Percentiles rank a stretch among this genome's conserved stretches.
These are phyloP conservation scores for Apostichopus leukothele DNA, from an alignment of 53 echinoderm and acorn worm species.

Conservation along the genomic window DNA sequence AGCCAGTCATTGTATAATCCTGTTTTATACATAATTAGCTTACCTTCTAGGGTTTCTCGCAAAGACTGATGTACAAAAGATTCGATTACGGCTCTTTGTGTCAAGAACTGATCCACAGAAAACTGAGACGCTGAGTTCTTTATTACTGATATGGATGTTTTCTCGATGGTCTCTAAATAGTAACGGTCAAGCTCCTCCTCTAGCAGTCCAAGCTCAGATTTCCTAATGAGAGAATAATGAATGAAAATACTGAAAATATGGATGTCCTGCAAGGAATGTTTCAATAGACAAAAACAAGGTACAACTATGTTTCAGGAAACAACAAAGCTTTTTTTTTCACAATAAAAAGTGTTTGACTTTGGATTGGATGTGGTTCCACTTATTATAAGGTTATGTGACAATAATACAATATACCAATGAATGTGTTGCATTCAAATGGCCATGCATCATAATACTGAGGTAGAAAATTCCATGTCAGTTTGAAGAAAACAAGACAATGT, in stretches of 20 bases:
- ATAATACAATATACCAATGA: too few relatives aligned
- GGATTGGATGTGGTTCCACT: too few relatives aligned
- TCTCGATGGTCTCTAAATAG: conserved; percentile 51
- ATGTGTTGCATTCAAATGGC: too few relatives aligned
- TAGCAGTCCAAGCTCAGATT: conserved; percentile 62
- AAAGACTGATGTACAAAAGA: conserved; percentile 51
- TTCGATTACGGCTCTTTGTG: conserved; percentile 54
- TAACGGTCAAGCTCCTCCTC: conserved; percentile 61
- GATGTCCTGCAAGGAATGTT: background rate
- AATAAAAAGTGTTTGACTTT: too few relatives aligned
- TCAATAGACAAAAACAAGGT: background rate
- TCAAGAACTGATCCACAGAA: conserved; percentile 47
- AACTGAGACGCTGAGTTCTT: conserved; percentile 59
- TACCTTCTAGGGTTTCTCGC: conserved; percentile 59
- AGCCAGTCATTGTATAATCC: too few relatives aligned
- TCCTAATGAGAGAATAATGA: conserved; percentile 35
- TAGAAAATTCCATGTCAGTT: too few relatives aligned
- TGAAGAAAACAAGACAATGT: too few relatives aligned
- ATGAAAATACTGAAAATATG: background rate
- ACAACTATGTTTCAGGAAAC: too few relatives aligned
- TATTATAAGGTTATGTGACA: too few relatives aligned
- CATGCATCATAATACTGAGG: too few relatives aligned
- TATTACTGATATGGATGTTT: conserved; percentile 53
- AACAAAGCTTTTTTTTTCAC: too few relatives aligned
- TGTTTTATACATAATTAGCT: background rate